Percentiles rank a stretch among this genome's conserved stretches.
These are phyloP conservation scores for Melierax canorus DNA, from an alignment of 2,113 vertebrate species.

Conservation along the genomic window DNA sequence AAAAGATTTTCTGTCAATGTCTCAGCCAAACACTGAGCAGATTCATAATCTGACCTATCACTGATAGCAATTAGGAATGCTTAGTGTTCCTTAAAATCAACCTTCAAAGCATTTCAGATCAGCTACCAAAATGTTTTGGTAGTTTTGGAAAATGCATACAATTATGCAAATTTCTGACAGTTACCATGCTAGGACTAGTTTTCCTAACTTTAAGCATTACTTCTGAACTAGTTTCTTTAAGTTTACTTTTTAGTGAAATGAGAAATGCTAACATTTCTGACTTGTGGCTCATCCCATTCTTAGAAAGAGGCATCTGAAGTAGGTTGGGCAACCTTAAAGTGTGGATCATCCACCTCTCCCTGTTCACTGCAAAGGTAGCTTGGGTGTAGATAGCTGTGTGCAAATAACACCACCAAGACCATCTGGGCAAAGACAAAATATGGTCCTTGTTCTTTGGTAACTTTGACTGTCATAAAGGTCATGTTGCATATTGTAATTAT, in stretches of 20 bases:
- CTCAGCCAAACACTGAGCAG: not conserved
- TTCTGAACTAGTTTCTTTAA: not conserved
- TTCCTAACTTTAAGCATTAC: not conserved
- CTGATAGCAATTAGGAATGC: not conserved
- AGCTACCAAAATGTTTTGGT: not conserved
- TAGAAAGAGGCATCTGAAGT: not conserved
- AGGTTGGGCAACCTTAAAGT: not conserved
- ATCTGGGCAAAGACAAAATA: not conserved
- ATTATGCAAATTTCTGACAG: not conserved
- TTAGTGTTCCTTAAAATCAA: not conserved
- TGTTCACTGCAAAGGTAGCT: not conserved
- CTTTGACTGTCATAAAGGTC: not conserved
- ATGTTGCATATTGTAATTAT: not conserved
- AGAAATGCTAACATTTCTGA: not conserved
- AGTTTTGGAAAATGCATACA: not conserved
- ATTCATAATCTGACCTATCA: not conserved
- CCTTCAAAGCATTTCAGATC: not conserved
- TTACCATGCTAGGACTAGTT: not conserved
- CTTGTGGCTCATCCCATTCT: not conserved
- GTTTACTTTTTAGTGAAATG: not conserved
- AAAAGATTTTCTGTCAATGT: not conserved
- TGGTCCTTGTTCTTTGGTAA: not conserved
- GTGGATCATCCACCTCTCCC: not conserved
- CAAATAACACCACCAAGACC: not conserved
- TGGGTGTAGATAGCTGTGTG: not conserved